Conservation (phyloP, 2,113 vertebrate species). For the Trichechus manatus region DNA sequence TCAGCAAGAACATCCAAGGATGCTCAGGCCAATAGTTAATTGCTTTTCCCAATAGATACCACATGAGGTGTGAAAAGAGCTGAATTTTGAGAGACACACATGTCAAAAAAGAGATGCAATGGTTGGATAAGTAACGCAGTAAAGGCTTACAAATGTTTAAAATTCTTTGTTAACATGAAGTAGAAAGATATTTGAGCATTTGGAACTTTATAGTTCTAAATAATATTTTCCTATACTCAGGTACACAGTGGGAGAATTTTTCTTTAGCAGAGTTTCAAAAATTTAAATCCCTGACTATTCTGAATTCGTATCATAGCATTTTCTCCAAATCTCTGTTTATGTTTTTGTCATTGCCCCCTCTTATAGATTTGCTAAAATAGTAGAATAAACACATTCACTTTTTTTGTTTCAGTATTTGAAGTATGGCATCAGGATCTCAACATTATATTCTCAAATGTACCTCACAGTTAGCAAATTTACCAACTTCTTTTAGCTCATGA, state of each 20-base stretch:
- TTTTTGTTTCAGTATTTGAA: not conserved
- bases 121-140: not conserved
- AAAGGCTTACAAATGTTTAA: slow-evolving; percentile 33
- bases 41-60: not conserved
- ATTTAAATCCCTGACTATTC: slow-evolving; percentile 23
- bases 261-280: slow-evolving; percentile 53
- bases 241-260: slow-evolving; percentile 34
- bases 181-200: slow-evolving; percentile 54
- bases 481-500: not conserved
- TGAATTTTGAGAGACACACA: not conserved
- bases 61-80: not conserved
- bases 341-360: not conserved
- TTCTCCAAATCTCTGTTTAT: slow-evolving; percentile 22
- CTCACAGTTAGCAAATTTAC: not conserved
- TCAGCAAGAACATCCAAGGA: not conserved
- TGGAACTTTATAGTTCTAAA: slow-evolving; percentile 51
- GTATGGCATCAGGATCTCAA: not conserved
- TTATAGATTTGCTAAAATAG: not conserved
- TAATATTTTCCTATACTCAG: slow-evolving; percentile 1
- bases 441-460: not conserved
- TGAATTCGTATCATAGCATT: slow-evolving; percentile 16
- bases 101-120: not conserved
- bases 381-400: not conserved
- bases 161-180: slow-evolving; percentile 18
- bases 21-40: not conserved